Conservation (phyloP, 1,140 invertebrate genomes). For the Littorina saxatilis region DNA sequence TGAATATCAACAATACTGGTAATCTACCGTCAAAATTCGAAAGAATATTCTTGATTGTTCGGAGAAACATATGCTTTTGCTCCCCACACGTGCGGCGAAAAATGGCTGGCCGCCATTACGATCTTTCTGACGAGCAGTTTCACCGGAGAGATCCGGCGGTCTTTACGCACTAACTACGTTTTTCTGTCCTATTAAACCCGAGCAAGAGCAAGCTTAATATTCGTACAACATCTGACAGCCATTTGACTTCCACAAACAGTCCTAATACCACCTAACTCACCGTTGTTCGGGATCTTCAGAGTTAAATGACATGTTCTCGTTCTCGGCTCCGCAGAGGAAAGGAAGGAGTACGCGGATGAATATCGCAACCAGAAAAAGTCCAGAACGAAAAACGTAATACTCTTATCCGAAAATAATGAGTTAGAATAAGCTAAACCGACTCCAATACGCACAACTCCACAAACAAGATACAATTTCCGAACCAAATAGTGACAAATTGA, state of each 20-base stretch:
- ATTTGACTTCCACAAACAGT: neutral
- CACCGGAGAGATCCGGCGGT: neutral
- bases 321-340: constrained; percentile 65
- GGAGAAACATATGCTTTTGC: constrained; percentile 2
- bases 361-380: neutral
- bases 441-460: too few species aligned
- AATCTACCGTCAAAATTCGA: too few species aligned
- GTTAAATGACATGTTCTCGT: constrained; percentile 71
- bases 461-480: too few species aligned
- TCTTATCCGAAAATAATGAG: too few species aligned
- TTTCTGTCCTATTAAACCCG: neutral
- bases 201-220: neutral
- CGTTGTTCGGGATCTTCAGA: constrained; percentile 64
- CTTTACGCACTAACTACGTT: neutral
- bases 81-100: constrained; percentile 29
- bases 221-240: neutral
- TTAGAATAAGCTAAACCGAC: too few species aligned
- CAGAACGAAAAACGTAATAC: neutral
- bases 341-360: constrained; percentile 52
- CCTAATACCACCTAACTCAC: constrained; percentile 50
- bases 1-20: too few species aligned
- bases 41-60: too few species aligned
- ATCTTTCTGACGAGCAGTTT: constrained; percentile 5
- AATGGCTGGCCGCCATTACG: constrained; percentile 28
- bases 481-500: too few species aligned